Evolutionary conservation across 2,888 invertebrate genomes (phyloP).

Genomic region (Trichopria drosophilae): DNA sequence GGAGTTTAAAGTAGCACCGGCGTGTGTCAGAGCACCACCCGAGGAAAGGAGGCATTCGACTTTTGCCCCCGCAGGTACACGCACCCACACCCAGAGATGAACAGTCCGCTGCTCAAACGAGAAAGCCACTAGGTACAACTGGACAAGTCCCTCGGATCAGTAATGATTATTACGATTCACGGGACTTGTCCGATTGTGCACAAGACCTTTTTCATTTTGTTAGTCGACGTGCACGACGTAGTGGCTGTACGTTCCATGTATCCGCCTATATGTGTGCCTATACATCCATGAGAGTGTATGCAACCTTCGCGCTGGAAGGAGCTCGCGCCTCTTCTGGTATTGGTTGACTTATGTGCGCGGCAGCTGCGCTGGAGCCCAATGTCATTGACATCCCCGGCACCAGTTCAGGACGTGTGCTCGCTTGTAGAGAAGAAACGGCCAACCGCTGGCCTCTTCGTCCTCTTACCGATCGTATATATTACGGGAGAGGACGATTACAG

Average conservation of each 20-base stretch:
- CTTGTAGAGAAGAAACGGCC: constrained; percentile 39
- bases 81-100: too few relatives aligned
- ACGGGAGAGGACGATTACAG: constrained; percentile 50
- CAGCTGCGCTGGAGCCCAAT: constrained; percentile 40
- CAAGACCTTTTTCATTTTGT: too few relatives aligned
- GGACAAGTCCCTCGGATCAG: too few relatives aligned
- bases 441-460: constrained; percentile 41
- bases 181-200: too few relatives aligned
- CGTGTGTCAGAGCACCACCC: constrained; percentile 35
- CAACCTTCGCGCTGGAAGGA: not conserved
- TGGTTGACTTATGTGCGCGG: constrained; percentile 40
- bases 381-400: constrained; percentile 49
- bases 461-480: constrained; percentile 46
- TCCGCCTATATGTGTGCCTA: constrained; percentile 1
- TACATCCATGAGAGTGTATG: not conserved
- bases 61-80: constrained; percentile 47
- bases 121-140: too few relatives aligned
- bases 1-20: constrained; percentile 31
- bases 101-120: too few relatives aligned
- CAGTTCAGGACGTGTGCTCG: constrained; percentile 43
- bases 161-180: too few relatives aligned
- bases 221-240: constrained; percentile 7
- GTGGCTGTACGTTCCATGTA: not conserved
- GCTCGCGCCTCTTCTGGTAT: constrained; percentile 37
- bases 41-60: constrained; percentile 51